Conservation (phyloP, 2,888 invertebrate genomes). For the Sinohyriopsis cumingii region DNA sequence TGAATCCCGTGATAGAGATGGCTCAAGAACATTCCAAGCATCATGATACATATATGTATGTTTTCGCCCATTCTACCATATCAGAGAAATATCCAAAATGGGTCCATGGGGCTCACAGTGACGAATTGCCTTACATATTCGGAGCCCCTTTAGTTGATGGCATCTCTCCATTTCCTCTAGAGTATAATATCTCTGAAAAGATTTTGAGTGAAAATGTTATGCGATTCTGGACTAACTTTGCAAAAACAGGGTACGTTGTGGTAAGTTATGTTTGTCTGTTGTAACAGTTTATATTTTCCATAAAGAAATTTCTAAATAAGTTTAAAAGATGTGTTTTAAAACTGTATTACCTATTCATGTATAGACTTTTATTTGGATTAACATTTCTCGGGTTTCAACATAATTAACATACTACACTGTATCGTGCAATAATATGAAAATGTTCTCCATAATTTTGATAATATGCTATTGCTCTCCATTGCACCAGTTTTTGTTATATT, state of each 20-base stretch:
- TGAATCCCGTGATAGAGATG: conserved; percentile 88
- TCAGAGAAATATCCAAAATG: conserved; percentile 78
- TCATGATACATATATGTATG: conserved; percentile 72
- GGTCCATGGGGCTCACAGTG: conserved; percentile 63
- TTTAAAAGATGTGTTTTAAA: too few relatives aligned
- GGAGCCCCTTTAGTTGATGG: conserved; percentile 68
- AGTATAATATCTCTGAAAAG: conserved; percentile 57
- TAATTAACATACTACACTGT: too few relatives aligned
- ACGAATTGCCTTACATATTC: conserved; percentile 69
- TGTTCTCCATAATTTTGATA: too few relatives aligned
- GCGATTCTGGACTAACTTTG: conserved; percentile 70
- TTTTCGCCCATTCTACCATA: conserved; percentile 85
- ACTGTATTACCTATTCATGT: too few relatives aligned
- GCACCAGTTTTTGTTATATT: too few relatives aligned
- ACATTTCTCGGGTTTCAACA: too few relatives aligned
- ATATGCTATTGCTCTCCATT: too few relatives aligned
- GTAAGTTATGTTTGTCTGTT: too few relatives aligned
- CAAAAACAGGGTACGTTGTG: conserved; percentile 65
- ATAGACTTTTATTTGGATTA: too few relatives aligned
- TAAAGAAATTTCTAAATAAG: too few relatives aligned
- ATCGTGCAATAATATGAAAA: too few relatives aligned
- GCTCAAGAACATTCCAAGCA: conserved; percentile 89
- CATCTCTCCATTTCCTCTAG: conserved; percentile 62
- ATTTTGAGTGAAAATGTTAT: conserved; percentile 66
- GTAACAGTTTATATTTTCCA: too few relatives aligned